These are phyloP conservation scores for Brachionus paranguensis DNA, from an alignment of 1,140 invertebrate species.

Conservation along the genomic window DNA sequence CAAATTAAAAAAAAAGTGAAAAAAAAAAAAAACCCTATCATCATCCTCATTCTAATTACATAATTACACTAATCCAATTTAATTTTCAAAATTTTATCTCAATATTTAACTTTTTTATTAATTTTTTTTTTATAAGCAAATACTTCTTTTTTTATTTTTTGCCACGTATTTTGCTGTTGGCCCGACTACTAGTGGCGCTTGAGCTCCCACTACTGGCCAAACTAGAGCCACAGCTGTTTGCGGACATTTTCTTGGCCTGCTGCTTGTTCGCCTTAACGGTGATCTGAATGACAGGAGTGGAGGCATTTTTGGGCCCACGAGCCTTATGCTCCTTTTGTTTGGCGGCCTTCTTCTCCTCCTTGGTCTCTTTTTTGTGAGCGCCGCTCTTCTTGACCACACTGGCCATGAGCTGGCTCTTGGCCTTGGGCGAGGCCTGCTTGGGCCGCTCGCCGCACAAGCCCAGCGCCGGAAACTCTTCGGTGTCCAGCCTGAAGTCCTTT, in stretches of 20 bases:
- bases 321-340: not conserved
- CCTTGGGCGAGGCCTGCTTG: constrained; percentile 2
- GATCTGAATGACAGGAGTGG: not conserved
- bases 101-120: constrained; percentile 27
- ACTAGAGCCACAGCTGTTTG: constrained; percentile 10
- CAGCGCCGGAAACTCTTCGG: constrained; percentile 26
- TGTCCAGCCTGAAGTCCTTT: constrained; percentile 32
- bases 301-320: not conserved
- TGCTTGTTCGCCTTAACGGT: not conserved
- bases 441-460: not conserved
- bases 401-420: not conserved
- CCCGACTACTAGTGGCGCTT: constrained; percentile 8
- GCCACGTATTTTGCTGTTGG: not conserved
- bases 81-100: constrained; percentile 32
- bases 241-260: not conserved
- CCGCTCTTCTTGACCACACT: not conserved
- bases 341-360: not conserved
- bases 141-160: not conserved
- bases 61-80: not conserved
- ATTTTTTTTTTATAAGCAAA: not conserved
- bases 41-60: not conserved
- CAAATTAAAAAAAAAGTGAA: not conserved
- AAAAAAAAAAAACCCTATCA: not conserved
- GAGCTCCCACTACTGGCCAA: not conserved
- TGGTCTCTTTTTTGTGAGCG: not conserved